Evolutionary conservation across 1,140 invertebrate species (phyloP), one percentile per base, ranked within the genome.

Genomic region (Leptopilina clavipes): DNA sequence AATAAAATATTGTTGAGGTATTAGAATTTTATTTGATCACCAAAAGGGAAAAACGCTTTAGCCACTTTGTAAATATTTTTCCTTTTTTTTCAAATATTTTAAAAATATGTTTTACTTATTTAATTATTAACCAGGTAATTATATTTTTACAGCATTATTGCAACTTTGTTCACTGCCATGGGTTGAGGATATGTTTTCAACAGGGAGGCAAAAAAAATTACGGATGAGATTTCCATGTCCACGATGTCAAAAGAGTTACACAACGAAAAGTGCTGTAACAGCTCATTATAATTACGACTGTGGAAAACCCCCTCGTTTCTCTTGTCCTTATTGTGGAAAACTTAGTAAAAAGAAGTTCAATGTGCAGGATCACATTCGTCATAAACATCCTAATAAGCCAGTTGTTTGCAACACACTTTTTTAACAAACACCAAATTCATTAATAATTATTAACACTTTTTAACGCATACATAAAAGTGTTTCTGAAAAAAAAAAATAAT

Each of bases 281-380:
- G 87, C 91, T 1, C 94, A 94, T 85, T 91, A 91, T 82, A 92
- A 91, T 74, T 93, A 93, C 70, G 88, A 88, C 43, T 88, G 86
- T 82, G 89, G 90, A n/a, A 87, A 90, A 65, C 86, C 89, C 19
- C 90, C 90, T 3, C 83, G 89, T 14, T 91, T 91, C 79, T 85
- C 89, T 54, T 91, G 90, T 71, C 88, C 86, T 0, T 88, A 89
- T 70, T 91, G 90, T 78, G 88, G 89, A n/a, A 89, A 88, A 56
- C 87, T 89, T 48, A 90, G 90, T 81, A 90, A 91, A 78, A 91
- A 91, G 72, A 92, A 91, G 74, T 89, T 88, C 79, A 91, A 91
- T 73, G 78, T 91, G 1, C 86, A 90, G 75, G 86, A 87, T 40
- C 91, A 92, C 79, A 87, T 91, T 48, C 81, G 84, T 37, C 83